Evolutionary conservation across 92 coral and sea anemone species (phyloP).

Genomic region (Meandrina meandrites): DNA sequence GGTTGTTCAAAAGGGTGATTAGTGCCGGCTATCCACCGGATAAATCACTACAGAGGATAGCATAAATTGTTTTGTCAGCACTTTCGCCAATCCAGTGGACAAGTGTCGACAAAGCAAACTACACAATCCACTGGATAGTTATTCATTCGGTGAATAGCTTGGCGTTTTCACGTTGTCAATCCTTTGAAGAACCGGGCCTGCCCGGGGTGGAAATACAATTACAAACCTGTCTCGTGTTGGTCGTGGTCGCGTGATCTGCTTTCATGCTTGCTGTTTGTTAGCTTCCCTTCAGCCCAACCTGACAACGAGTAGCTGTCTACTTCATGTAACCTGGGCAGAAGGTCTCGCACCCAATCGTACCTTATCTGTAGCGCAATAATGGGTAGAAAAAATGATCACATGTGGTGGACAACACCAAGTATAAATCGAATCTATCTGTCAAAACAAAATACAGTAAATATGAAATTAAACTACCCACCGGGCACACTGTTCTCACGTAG

Average conservation of each 20-base stretch:
- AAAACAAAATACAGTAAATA: too few species aligned
- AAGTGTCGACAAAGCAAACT: too few species aligned
- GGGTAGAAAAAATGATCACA: neutral
- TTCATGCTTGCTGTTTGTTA: neutral
- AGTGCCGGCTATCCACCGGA: too few species aligned
- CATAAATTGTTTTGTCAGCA: too few species aligned
- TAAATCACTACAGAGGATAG: too few species aligned
- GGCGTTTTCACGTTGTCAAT: too few species aligned
- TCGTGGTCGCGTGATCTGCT: neutral
- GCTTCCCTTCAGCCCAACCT: constrained; percentile 65
- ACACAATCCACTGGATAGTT: too few species aligned
- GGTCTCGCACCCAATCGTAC: constrained; percentile 83
- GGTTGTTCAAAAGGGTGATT: too few species aligned
- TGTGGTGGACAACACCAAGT: neutral
- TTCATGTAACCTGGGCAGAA: constrained; percentile 88
- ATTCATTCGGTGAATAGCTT: too few species aligned
- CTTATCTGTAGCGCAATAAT: constrained; percentile 57
- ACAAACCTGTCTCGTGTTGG: constrained; percentile 11
- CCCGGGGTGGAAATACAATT: too few species aligned
- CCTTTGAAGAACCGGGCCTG: too few species aligned
- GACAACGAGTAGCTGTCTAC: constrained; percentile 69
- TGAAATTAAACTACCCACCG: constrained; percentile 60
- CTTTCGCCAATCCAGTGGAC: too few species aligned
- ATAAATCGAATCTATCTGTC: neutral
- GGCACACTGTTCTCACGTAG: constrained; percentile 88